Evolutionary conservation across 2,888 invertebrate genomes (phyloP), one percentile per base, ranked within the genome.

Genomic region (Polietes domitor): DNA sequence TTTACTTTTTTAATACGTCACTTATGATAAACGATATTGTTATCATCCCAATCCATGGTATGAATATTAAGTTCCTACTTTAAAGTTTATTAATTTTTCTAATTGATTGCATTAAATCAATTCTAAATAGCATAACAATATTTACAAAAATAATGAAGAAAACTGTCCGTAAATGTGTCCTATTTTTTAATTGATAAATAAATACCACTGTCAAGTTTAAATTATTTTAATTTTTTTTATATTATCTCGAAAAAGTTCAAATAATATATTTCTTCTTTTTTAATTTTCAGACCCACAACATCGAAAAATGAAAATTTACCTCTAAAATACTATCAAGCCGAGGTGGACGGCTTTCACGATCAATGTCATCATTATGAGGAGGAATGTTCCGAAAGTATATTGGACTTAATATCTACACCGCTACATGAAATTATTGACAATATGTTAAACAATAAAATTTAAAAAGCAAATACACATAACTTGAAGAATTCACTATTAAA

Each of bases 261-360:
- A n/a, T n/a, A n/a, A n/a, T 50, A 75, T 63, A 74, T 19, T 53
- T 53, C 1, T 9, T 37, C 0, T 1, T 0, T 10, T 41, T 5
- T 0, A 6, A 76, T 21, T 78, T 55, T 47, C 63, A 91, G 91
- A 73, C 91, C 91, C 37, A 91, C 89, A 63, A 89, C 89, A 2
- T 91, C 91, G 1, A 88, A 87, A 76, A 85, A 88, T 37, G 91
- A 91, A 83, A 86, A 88, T 65, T 61, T 91, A 21, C 88, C 91
- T 0, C 72, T 90, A 26, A 74, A 80, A 10, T 91, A 89, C 80
- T 91, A 91, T 83, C 90, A 90, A 85, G 91, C 91, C 2, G 91
- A 91, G 53, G 80, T 87, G 24, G 91, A 91, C 86, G 91, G 91
- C 0, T 80, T 85, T 61, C 85, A 89, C 12, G 86, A 88, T 32